phyloP scores from a whole-genome alignment of 1,140 invertebrate species.

The Chelonus insularis region DNA sequence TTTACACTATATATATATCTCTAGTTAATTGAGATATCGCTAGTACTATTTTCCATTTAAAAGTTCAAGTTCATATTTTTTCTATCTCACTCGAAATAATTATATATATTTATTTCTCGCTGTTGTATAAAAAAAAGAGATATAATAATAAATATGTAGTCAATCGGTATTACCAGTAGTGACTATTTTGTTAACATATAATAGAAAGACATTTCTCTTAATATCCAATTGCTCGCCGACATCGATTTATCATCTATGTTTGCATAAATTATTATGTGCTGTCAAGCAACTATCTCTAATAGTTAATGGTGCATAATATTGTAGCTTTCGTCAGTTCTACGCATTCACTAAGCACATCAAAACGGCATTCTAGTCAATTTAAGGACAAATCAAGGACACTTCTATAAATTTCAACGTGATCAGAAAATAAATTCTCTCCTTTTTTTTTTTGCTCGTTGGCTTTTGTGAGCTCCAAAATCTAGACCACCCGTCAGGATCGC shows the following conservation, averaged over 20 bases:
- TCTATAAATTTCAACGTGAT: constrained; percentile 18
- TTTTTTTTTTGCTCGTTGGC: neutral
- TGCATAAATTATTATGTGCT: constrained; percentile 17
- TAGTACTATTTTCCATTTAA: neutral
- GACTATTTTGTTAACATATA: too few relatives aligned
- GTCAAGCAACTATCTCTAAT: constrained; percentile 17
- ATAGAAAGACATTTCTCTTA: neutral
- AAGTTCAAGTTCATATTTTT: too few relatives aligned
- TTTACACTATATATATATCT: neutral
- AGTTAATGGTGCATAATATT: constrained; percentile 16
- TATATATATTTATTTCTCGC: too few relatives aligned
- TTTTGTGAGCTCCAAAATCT: constrained; percentile 8
- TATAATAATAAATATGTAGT: too few relatives aligned
- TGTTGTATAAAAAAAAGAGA: too few relatives aligned
- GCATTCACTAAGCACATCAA: neutral
- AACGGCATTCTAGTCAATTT: constrained; percentile 2
- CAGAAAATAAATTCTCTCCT: constrained; percentile 6
- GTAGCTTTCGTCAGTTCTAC: constrained; percentile 12
- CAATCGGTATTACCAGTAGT: too few relatives aligned
- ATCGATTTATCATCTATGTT: constrained; percentile 20
- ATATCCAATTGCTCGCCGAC: constrained; percentile 17
- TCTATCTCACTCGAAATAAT: too few relatives aligned
- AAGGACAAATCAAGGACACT: constrained; percentile 27
- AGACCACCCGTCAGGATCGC: constrained; percentile 9
- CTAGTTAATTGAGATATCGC: neutral